Evolutionary conservation across 2,797 vertebrate genomes (phyloP).

Genomic region (Notolepis coatsorum): DNA sequence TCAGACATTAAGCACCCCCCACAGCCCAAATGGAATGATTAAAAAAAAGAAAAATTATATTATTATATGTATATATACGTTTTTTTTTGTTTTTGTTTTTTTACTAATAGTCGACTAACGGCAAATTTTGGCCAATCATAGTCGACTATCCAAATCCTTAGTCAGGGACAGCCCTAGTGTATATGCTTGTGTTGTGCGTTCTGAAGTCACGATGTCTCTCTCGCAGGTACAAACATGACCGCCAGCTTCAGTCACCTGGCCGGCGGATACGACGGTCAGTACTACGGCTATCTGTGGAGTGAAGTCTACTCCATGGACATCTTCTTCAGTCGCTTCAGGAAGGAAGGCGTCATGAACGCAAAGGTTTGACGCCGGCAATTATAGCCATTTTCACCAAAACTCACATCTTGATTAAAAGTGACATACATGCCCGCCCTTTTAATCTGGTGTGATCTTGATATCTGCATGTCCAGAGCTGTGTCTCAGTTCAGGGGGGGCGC

Average conservation of each 20-base stretch:
- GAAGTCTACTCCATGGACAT: constrained; percentile 97
- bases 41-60: too few species aligned
- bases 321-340: constrained; percentile 92
- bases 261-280: constrained; percentile 94
- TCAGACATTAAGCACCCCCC: too few species aligned
- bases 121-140: too few species aligned
- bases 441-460: not conserved
- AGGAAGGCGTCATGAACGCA: constrained; percentile 92
- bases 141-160: too few species aligned
- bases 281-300: constrained; percentile 96
- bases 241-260: constrained; percentile 94
- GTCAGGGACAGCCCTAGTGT: too few species aligned
- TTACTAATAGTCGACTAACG: too few species aligned
- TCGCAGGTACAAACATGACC: constrained; percentile 93
- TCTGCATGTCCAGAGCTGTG: not conserved
- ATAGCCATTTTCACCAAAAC: not conserved
- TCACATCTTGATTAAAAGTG: not conserved
- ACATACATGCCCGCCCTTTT: not conserved
- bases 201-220: constrained; percentile 27
- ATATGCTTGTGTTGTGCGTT: too few species aligned
- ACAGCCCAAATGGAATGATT: too few species aligned
- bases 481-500: not conserved
- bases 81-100: too few species aligned
- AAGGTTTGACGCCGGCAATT: constrained; percentile 78
- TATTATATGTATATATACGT: too few species aligned